These are phyloP conservation scores for Coryphaenoides rupestris DNA, from an alignment of 2,113 vertebrate genomes.

Conservation along the genomic window DNA sequence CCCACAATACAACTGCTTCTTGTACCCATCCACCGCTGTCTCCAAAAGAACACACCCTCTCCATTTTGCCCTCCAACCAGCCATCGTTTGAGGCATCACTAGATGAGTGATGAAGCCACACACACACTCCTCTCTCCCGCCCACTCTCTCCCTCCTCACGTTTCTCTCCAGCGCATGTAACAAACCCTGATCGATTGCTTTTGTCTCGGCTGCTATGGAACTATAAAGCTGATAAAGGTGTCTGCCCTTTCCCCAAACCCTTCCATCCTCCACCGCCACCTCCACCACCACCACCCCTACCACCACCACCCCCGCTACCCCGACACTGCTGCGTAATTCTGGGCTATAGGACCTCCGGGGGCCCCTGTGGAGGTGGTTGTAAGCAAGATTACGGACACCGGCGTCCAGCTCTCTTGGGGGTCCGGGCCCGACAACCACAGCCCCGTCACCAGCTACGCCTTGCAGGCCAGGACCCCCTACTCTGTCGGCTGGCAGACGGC, in stretches of 20 bases:
- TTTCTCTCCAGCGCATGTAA: constrained; percentile 14
- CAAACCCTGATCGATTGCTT: constrained; percentile 15
- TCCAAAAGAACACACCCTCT: constrained; percentile 4
- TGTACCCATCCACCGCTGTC: neutral
- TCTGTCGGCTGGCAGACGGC: constrained; percentile 74
- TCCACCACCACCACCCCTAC: no score
- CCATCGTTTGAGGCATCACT: constrained; percentile 29
- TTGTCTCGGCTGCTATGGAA: constrained; percentile 11
- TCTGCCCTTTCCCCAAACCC: constrained; percentile 30
- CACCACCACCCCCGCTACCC: no score
- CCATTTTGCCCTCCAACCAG: constrained; percentile 14
- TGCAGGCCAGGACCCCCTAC: constrained; percentile 70
- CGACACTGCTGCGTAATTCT: no score
- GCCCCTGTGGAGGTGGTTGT: constrained; percentile 63
- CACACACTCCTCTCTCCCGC: neutral
- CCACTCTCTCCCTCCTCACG: constrained; percentile 5
- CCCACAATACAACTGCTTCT: no score
- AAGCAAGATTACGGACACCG: constrained; percentile 65
- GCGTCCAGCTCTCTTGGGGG: constrained; percentile 71
- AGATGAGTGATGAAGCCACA: constrained; percentile 43
- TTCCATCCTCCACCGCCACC: no score
- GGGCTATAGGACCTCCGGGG: constrained; percentile 66
- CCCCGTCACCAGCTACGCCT: constrained; percentile 66
- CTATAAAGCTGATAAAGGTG: constrained; percentile 27
- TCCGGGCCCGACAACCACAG: constrained; percentile 71